A percentile compares a stretch with the other conserved stretches of the same genome.
phyloP scores from a whole-genome alignment of 2,888 invertebrate species.

The Eupithecia exiguata region DNA sequence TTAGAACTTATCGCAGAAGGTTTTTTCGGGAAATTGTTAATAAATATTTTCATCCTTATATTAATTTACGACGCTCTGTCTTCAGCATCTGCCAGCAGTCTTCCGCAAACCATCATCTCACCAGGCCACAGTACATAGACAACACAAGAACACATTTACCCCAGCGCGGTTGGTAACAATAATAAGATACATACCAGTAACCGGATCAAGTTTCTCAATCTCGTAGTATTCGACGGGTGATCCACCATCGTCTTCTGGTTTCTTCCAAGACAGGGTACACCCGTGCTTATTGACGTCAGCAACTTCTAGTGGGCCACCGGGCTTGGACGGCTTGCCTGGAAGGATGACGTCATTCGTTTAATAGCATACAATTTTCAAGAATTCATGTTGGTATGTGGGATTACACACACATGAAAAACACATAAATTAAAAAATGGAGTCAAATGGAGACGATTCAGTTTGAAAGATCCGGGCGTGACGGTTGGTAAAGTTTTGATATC shows the following conservation, averaged over 20 bases:
- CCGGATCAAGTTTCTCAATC: slow-evolving; percentile 97
- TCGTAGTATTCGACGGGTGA: slow-evolving; percentile 96
- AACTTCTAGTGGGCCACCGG: slow-evolving; percentile 94
- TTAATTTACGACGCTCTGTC: too few species aligned
- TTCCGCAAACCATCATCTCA: too few species aligned
- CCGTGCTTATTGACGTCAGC: slow-evolving; percentile 95
- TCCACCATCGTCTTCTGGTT: slow-evolving; percentile 98
- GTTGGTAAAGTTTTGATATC: too few species aligned
- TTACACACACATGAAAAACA: not conserved
- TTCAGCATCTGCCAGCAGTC: too few species aligned
- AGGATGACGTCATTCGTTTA: not conserved
- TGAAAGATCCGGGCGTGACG: too few species aligned
- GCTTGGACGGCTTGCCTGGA: slow-evolving; percentile 88
- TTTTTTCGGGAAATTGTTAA: too few species aligned
- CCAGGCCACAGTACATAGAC: too few species aligned
- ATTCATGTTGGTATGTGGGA: not conserved
- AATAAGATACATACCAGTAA: slow-evolving; percentile 80
- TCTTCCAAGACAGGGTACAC: slow-evolving; percentile 95
- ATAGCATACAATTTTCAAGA: not conserved
- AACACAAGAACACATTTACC: too few species aligned
- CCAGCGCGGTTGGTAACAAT: too few species aligned
- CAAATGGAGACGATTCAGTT: too few species aligned
- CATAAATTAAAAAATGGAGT: not conserved
- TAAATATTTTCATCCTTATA: too few species aligned
- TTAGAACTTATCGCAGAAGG: too few species aligned